These are phyloP conservation scores for Potamarius usumacintae DNA, from an alignment of 2,113 vertebrate genomes.

Conservation along the genomic window DNA sequence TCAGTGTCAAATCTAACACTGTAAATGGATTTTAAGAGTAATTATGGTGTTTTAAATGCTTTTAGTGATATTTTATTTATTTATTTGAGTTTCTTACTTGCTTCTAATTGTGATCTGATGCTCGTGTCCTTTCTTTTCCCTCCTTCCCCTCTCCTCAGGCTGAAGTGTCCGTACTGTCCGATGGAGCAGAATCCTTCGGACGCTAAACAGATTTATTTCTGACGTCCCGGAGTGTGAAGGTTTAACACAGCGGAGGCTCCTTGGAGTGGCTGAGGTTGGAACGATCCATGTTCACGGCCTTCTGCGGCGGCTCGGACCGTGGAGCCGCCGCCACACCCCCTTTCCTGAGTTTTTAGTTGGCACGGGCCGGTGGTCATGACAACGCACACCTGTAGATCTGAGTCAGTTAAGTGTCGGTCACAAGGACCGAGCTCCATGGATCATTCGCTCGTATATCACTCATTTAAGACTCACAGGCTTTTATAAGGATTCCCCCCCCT, in stretches of 20 bases:
- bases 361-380: slow-evolving; percentile 59
- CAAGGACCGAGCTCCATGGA: slow-evolving; percentile 59
- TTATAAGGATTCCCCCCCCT: slow-evolving; percentile 53
- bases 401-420: slow-evolving; percentile 59
- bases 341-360: slow-evolving; percentile 59
- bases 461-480: slow-evolving; percentile 60
- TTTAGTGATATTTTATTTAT: no score
- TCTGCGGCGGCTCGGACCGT: slow-evolving; percentile 25
- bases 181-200: slow-evolving; percentile 91
- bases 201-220: slow-evolving; percentile 89
- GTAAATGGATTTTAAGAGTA: no score
- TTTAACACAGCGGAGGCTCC: slow-evolving; percentile 42
- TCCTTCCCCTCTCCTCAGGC: slow-evolving; percentile 63
- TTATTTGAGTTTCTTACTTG: no score
- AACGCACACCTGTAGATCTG: slow-evolving; percentile 55
- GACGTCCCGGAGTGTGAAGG: slow-evolving; percentile 58
- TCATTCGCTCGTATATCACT: slow-evolving; percentile 57
- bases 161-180: slow-evolving; percentile 90
- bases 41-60: no score
- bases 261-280: slow-evolving; percentile 48
- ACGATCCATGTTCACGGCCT: slow-evolving; percentile 45
- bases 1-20: no score
- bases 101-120: not conserved
- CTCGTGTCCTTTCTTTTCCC: not conserved
- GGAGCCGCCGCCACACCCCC: slow-evolving; percentile 36